These are phyloP conservation scores for Microplitis demolitor DNA, from an alignment of 1,140 invertebrate genomes.

Conservation along the genomic window DNA sequence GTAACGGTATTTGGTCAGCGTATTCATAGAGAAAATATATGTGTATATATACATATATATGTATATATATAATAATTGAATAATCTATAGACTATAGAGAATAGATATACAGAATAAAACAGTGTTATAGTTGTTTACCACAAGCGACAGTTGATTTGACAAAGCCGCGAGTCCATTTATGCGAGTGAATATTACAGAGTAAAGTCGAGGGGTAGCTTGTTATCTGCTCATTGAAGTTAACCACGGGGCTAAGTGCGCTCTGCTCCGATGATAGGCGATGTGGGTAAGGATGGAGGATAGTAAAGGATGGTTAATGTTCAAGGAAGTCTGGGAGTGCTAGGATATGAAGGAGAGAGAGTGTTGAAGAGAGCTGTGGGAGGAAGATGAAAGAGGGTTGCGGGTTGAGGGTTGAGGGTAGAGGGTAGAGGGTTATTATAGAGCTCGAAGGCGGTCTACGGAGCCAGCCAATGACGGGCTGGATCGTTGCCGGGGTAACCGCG, in stretches of 20 bases:
- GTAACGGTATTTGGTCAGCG: no score
- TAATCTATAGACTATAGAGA: not conserved
- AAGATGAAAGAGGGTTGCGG: conserved; percentile 15
- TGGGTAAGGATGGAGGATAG: conserved; percentile 11
- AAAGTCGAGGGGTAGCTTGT: conserved; percentile 57
- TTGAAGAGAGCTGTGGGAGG: conserved; percentile 2
- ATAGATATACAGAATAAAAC: not conserved
- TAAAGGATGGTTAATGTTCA: not conserved
- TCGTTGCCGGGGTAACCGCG: conserved; percentile 60
- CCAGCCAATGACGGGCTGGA: conserved; percentile 56
- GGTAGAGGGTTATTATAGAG: conserved; percentile 11
- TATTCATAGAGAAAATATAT: no score
- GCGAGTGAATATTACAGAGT: conserved; percentile 57
- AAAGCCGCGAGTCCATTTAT: conserved; percentile 60
- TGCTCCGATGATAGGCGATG: conserved; percentile 20
- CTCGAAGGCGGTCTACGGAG: conserved; percentile 37
- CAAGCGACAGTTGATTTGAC: conserved; percentile 60
- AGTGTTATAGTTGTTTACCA: conserved; percentile 44
- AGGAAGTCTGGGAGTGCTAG: no score
- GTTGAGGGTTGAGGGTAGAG: conserved; percentile 16
- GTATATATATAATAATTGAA: not conserved
- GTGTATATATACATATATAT: no score
- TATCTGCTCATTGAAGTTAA: conserved; percentile 63
- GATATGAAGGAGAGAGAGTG: conserved; percentile 13
- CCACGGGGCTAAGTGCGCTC: conserved; percentile 59